Conservation (phyloP, 2,797 vertebrate genomes). For the Sebastiscus albofasciatus region DNA sequence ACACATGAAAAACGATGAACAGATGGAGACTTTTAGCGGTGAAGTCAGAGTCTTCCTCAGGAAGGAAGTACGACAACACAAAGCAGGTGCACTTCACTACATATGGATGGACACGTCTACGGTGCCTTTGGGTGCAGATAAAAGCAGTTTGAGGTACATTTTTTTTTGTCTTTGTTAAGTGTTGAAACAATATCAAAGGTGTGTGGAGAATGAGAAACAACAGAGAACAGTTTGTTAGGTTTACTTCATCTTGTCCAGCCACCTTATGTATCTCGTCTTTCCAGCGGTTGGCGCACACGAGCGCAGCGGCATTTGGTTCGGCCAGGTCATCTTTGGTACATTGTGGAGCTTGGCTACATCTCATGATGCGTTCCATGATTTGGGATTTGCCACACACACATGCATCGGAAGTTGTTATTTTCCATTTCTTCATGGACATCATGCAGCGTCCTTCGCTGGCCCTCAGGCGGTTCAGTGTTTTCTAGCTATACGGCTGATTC, state of each 20-base stretch:
- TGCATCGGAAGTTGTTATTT: too few relatives aligned
- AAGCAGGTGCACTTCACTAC: conserved; percentile 34
- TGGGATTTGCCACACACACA: too few relatives aligned
- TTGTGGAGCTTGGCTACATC: too few relatives aligned
- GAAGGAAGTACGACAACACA: conserved; percentile 16
- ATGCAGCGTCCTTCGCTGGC: too few relatives aligned
- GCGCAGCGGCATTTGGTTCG: too few relatives aligned
- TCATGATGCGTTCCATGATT: too few relatives aligned
- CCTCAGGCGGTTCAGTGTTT: too few relatives aligned
- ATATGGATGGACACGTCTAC: neutral
- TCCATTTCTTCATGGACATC: too few relatives aligned
- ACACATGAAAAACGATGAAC: conserved; percentile 45
- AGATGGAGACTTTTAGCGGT: conserved; percentile 30
- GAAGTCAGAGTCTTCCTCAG: conserved; percentile 10
- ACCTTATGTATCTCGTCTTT: too few relatives aligned
- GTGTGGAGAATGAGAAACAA: neutral
- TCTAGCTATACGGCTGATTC: neutral
- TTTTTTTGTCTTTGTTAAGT: neutral
- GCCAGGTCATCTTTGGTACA: too few relatives aligned
- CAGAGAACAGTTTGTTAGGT: neutral
- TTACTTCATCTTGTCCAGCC: neutral
- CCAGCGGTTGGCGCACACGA: too few relatives aligned
- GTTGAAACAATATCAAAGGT: conserved; percentile 4
- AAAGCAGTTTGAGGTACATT: neutral
- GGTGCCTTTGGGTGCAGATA: neutral